These are phyloP conservation scores for Trissonchulus sp. DNA, from an alignment of 2,888 invertebrate genomes.

Conservation along the genomic window DNA sequence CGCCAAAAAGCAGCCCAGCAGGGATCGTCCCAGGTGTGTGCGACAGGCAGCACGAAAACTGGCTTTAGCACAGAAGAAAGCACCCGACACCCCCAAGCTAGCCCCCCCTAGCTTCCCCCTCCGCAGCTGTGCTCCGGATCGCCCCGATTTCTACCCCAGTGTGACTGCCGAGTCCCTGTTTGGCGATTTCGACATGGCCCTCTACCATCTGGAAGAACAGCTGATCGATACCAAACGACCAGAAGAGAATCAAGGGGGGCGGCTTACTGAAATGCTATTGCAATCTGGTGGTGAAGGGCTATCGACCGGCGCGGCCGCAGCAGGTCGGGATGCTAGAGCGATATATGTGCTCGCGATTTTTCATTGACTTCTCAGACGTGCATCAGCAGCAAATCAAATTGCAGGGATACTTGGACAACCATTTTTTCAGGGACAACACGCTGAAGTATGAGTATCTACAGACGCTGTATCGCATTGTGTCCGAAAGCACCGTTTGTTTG, in stretches of 20 bases:
- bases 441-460: constrained; percentile 92
- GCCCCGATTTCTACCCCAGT: constrained; percentile 22
- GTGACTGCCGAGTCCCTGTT: constrained; percentile 86
- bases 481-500: constrained; percentile 94
- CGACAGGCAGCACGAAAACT: neutral
- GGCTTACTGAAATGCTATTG: constrained; percentile 98
- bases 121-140: neutral
- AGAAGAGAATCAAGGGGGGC: constrained; percentile 96
- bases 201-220: constrained; percentile 89
- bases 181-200: constrained; percentile 90
- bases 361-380: constrained; percentile 97
- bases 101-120: too few species aligned
- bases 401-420: constrained; percentile 92
- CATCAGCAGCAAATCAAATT: constrained; percentile 87
- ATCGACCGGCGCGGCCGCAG: constrained; percentile 73
- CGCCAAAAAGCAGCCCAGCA: too few species aligned
- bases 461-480: constrained; percentile 88
- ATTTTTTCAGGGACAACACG: constrained; percentile 71
- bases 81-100: neutral
- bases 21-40: too few species aligned
- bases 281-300: constrained; percentile 87
- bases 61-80: constrained; percentile 40
- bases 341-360: constrained; percentile 99
- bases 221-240: constrained; percentile 95
- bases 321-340: constrained; percentile 85